Base-by-base conservation (phyloP, 1,140 invertebrate genomes). In the Acromyrmex heyeri region DNA sequence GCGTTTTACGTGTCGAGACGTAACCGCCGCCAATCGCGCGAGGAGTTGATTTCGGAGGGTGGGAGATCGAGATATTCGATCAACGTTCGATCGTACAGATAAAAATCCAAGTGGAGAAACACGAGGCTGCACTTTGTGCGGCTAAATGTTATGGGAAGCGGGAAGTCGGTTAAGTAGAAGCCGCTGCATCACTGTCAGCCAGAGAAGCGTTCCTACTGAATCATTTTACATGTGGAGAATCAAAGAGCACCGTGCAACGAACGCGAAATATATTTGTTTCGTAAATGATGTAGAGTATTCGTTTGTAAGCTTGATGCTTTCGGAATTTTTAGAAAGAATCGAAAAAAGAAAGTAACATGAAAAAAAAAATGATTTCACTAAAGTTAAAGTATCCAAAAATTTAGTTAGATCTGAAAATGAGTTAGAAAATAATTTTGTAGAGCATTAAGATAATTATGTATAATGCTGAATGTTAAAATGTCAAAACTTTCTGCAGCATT, bases 91-190 rank as follows among this genome's bases (percentile, higher is more conserved):
- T 50, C 69, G 69, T 14, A 1, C 12, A 62, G 79, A 83, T 83
- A 83, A 83, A 83, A 75, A 73, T 83, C 21, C 69, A 27, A 72
- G 12, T 55, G 24, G 67, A 75, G 79, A 83, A 83, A 73, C 69
- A 83, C 79, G 79, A 48, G 69, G 79, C 69, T 61, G 79, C 69
- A 50, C 79, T 83, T 73, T 61, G 79, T 62, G 79, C 69, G 44
- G 79, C 24, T 83, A 83, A 83, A 83, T 83, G 79, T 83, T 83
- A 75, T 83, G 69, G 44, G 79, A 83, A 83, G 79, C 69, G 79
- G 69, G 57, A 83, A 83, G 79, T 61, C 44, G 79, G 79, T 75
- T 83, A 83, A 83, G 55, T 83, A 61, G 79, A 75, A 75, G 79
- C 55, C 55, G 79, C 79, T 83, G 69, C 69, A 75, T 75, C 79